These are phyloP conservation scores for Asteroscopus sphinx DNA, from an alignment of 2,888 invertebrate species.

Conservation along the genomic window DNA sequence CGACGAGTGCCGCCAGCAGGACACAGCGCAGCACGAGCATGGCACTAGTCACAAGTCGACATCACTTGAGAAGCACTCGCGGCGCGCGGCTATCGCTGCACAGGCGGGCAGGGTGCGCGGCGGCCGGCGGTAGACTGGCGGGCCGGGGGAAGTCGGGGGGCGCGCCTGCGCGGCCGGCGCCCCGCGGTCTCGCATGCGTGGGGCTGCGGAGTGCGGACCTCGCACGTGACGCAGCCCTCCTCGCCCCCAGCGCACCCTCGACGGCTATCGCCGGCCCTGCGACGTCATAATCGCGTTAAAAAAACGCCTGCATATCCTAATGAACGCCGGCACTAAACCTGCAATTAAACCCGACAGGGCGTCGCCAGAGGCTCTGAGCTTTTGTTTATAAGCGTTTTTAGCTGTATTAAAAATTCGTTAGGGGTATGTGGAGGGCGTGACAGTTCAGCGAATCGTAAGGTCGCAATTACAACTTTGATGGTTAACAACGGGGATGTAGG, in stretches of 20 bases:
- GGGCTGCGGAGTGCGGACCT: constrained; percentile 89
- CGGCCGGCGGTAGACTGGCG: constrained; percentile 89
- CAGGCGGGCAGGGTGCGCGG: constrained; percentile 82
- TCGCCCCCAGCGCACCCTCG: constrained; percentile 84
- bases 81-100: constrained; percentile 68
- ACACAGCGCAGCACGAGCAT: constrained; percentile 87
- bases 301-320: constrained; percentile 87
- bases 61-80: constrained; percentile 86
- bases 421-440: constrained; percentile 77
- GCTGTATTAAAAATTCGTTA: constrained; percentile 82
- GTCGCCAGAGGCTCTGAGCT: constrained; percentile 69
- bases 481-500: constrained; percentile 68
- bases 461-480: constrained; percentile 82
- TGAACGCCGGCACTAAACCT: constrained; percentile 85
- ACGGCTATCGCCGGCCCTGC: constrained; percentile 77
- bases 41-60: constrained; percentile 89
- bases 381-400: constrained; percentile 81
- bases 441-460: constrained; percentile 79
- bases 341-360: constrained; percentile 81
- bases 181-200: constrained; percentile 89
- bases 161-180: constrained; percentile 85
- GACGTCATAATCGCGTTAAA: constrained; percentile 88
- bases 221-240: constrained; percentile 90
- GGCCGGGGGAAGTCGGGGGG: constrained; percentile 79
- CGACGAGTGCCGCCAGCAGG: constrained; percentile 88